Conservation (phyloP, 2,797 vertebrate genomes). For the Arvicola amphibius region DNA sequence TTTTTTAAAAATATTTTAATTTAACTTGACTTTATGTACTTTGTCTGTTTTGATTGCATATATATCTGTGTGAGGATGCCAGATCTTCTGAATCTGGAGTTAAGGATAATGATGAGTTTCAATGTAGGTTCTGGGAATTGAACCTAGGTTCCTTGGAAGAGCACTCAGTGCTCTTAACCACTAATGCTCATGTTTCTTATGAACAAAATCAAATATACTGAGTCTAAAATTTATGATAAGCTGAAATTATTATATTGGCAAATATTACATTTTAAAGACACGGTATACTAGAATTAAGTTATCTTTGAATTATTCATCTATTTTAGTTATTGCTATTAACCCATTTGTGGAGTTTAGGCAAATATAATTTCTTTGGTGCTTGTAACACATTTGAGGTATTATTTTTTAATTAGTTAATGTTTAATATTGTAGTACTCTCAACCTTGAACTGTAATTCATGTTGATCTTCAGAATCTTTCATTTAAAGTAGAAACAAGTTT, state of each 20-base stretch:
- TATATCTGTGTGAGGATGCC: not conserved
- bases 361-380: not conserved
- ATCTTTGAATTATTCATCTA: not conserved
- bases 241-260: not conserved
- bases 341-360: not conserved
- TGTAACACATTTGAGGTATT: not conserved
- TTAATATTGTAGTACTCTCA: not conserved
- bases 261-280: not conserved
- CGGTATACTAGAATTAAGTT: not conserved
- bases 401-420: not conserved
- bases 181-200: not conserved
- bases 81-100: not conserved
- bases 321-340: not conserved
- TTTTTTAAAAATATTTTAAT: not conserved
- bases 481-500: slow-evolving; percentile 14
- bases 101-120: not conserved
- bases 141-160: not conserved
- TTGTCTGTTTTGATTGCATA: not conserved
- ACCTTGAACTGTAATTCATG: not conserved
- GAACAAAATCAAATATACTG: not conserved
- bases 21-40: not conserved
- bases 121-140: not conserved
- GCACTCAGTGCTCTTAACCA: not conserved
- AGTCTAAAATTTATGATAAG: not conserved
- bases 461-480: not conserved